Base-by-base conservation (phyloP, 2,888 invertebrate species). In the Leptinotarsa rubiginosa region DNA sequence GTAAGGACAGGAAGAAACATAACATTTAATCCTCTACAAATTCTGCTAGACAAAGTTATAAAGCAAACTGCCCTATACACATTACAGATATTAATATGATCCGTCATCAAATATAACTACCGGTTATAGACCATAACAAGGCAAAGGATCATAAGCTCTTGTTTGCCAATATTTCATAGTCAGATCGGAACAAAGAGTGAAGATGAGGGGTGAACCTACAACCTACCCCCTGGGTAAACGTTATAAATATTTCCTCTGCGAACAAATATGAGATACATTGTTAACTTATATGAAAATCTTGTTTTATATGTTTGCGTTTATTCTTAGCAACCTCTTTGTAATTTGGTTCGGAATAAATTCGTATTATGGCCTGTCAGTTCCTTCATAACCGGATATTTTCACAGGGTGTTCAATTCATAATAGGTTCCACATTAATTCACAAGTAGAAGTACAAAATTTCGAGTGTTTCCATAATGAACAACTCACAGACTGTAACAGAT, bases 301-400 rank as follows among this genome's bases (percentile, higher is more conserved):
- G 81, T 83, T 82, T 82, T 81, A 81, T 81, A 74, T 84, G 83
- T 83, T 83, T 69, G 56, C 18, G 47, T 49, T 69, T 69, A 22
- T 25, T 56, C 69, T 69, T 69, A 69, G 15, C n/a, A 68, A 56
- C 69, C 56, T 69, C 69, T 69, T 69, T 69, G 69, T 69, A 69
- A 69, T 69, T 69, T 56, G 56, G 31, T 41, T 69, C 59, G 69
- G 56, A 69, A 69, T 69, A 69, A 69, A 69, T 69, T 56, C 47
- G 56, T 69, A 69, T 69, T 69, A 47, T 47, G 56, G 69, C 15
- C 31, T 20, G 56, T 69, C 31, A 31, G 54, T 56, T 69, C 56
- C 69, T 52, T 31, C 18, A 59, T 25, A 22, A 22, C 13, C 20
- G 4, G 18, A 4, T 16, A 18, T 13, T 62, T 41, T 18, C 41